phyloP scores from a whole-genome alignment of 2,888 invertebrate genomes.

The Plusia festucae region DNA sequence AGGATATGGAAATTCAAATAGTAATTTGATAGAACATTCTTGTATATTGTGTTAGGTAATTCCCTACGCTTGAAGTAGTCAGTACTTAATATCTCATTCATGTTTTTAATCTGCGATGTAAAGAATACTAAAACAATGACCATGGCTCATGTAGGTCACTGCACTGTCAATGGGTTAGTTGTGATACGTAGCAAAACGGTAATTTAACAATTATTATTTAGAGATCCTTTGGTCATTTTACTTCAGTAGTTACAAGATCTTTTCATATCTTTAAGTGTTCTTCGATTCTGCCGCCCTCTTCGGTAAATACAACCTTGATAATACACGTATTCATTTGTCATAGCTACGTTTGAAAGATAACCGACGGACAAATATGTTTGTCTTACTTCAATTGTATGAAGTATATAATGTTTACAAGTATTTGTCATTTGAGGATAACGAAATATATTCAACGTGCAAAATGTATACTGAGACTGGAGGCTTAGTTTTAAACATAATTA shows the following conservation, averaged over 20 bases:
- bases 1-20: conserved; percentile 1
- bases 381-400: conserved; percentile 7
- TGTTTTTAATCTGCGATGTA: no score
- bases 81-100: no score
- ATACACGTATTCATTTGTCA: neutral
- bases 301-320: neutral
- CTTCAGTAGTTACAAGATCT: no score
- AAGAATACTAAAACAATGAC: no score
- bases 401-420: conserved; percentile 14
- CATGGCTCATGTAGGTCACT: no score
- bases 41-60: neutral
- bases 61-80: neutral
- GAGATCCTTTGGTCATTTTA: no score
- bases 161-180: no score
- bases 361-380: conserved; percentile 31
- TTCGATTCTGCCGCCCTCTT: neutral
- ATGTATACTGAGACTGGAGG: neutral
- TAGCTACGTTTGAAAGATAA: conserved; percentile 18
- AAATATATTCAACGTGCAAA: conserved; percentile 11
- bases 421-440: conserved; percentile 20
- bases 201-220: no score
- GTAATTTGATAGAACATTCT: neutral
- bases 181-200: no score
- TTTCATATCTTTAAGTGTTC: neutral
- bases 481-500: neutral